Evolutionary conservation across 2,888 invertebrate genomes (phyloP).

Genomic region (Spicauda simplicius): DNA sequence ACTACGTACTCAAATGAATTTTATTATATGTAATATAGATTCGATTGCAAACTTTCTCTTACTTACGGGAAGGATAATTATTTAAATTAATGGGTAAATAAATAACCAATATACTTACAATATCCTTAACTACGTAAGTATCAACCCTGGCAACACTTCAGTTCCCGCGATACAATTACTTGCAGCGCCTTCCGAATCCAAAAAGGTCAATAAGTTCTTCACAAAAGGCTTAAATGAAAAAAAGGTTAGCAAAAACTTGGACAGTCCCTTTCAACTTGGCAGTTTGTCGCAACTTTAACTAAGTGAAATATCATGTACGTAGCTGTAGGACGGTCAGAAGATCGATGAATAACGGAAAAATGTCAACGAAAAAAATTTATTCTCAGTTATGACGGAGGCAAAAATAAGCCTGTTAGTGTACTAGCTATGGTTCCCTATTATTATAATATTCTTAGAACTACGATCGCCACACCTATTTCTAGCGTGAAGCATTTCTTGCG

Average conservation of each 20-base stretch:
- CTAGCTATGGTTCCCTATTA: too few species aligned
- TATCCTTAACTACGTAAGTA: background rate
- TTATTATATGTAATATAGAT: too few species aligned
- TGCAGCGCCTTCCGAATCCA: constrained; percentile 16
- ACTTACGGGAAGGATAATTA: too few species aligned
- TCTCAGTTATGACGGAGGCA: background rate
- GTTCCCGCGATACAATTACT: constrained; percentile 13
- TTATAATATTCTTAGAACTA: too few species aligned
- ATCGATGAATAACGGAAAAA: constrained; percentile 10
- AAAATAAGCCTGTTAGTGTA: too few species aligned
- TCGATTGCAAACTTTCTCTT: too few species aligned
- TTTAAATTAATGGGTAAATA: too few species aligned
- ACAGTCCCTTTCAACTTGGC: constrained; percentile 13
- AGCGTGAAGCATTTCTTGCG: too few species aligned
- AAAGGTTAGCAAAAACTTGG: constrained; percentile 24
- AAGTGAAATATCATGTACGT: constrained; percentile 20
- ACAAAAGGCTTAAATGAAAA: constrained; percentile 27
- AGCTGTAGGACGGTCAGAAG: background rate
- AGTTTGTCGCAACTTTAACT: constrained; percentile 19
- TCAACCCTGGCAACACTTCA: constrained; percentile 3
- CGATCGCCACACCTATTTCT: too few species aligned
- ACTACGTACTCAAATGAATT: too few species aligned
- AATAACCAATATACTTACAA: too few species aligned
- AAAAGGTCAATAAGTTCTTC: constrained; percentile 17
- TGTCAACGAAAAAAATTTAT: background rate